Percentiles rank a stretch among this genome's conserved stretches.
Evolutionary conservation across 1,140 invertebrate species (phyloP).

Genomic region (Bombus waltoni): DNA sequence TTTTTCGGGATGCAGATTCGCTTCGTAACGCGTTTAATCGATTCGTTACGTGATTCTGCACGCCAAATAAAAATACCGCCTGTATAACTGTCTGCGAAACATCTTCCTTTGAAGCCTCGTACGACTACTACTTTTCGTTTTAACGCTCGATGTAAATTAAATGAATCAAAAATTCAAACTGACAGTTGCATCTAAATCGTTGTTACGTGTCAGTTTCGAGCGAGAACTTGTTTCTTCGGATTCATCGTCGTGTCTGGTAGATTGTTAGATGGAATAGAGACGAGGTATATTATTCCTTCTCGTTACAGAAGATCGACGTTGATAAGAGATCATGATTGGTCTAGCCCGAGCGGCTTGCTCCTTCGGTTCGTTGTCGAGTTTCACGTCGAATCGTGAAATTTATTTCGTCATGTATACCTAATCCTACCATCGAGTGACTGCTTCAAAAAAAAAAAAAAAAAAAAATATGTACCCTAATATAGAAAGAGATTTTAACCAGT

Average conservation of each 20-base stretch:
- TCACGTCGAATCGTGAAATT: no score
- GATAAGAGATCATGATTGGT: not conserved
- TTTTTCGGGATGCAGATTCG: constrained; percentile 35
- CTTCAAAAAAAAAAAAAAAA: no score
- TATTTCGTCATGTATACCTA: no score
- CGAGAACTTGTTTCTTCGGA: not conserved
- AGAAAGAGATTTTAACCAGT: no score
- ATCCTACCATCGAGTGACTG: no score
- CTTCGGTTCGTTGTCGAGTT: not conserved
- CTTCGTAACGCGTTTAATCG: constrained; percentile 53
- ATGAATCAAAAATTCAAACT: not conserved
- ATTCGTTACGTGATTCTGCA: constrained; percentile 49
- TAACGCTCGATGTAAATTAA: not conserved
- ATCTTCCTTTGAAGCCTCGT: not conserved
- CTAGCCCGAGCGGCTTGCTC: not conserved
- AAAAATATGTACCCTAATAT: no score
- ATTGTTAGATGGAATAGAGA: not conserved
- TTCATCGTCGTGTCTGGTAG: not conserved
- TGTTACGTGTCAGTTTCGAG: not conserved
- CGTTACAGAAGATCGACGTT: not conserved
- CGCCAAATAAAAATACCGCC: constrained; percentile 40
- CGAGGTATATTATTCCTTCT: not conserved
- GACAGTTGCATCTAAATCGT: not conserved
- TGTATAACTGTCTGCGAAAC: not conserved
- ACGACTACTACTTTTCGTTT: no score